A percentile compares a stretch with the other conserved stretches of the same genome.
Conservation (phyloP, 2,113 vertebrate genomes). For the Bettongia penicillata region DNA sequence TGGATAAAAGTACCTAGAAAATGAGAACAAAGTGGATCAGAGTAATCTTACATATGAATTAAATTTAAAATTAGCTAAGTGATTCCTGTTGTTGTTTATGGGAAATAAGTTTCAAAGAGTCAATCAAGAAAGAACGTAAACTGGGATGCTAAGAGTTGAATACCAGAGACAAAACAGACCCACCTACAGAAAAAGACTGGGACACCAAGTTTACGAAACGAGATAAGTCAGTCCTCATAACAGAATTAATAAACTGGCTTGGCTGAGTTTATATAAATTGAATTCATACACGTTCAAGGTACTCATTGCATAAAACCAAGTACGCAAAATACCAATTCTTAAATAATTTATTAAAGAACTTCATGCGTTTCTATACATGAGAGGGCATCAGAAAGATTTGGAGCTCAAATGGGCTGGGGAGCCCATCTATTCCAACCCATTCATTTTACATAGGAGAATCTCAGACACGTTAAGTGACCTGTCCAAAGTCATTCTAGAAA, state of each 20-base stretch:
- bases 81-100: neutral
- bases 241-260: neutral
- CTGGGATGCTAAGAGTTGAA: neutral
- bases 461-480: neutral
- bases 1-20: constrained; percentile 6
- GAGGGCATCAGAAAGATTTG: neutral
- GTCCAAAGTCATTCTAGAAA: neutral
- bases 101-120: constrained; percentile 20
- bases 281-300: neutral
- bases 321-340: neutral
- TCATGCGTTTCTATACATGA: neutral
- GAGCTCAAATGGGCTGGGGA: neutral
- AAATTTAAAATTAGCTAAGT: constrained; percentile 30
- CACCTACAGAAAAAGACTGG: neutral
- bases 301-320: neutral
- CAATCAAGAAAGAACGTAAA: constrained; percentile 26
- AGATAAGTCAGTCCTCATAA: neutral
- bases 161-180: neutral
- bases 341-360: constrained; percentile 15
- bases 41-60: constrained; percentile 13
- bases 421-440: neutral
- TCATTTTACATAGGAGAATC: neutral
- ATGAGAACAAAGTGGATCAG: constrained; percentile 25
- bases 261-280: neutral
- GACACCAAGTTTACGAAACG: neutral